These are phyloP conservation scores for Linnaemya tessellans DNA, from an alignment of 2,888 invertebrate species.

Conservation along the genomic window DNA sequence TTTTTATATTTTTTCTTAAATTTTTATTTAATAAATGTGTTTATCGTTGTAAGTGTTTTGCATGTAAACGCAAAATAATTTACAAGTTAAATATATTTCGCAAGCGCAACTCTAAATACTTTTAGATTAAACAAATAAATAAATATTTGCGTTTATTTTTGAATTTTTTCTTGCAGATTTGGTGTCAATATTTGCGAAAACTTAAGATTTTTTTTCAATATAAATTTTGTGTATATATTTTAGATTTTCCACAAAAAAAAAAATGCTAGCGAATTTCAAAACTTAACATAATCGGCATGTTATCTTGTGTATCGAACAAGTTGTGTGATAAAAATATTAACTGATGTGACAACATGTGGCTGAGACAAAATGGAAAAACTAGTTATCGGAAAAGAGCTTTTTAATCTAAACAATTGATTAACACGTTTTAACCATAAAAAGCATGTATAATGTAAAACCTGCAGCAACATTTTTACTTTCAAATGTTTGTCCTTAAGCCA, in stretches of 20 bases:
- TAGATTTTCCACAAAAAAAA: not conserved
- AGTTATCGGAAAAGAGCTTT: not conserved
- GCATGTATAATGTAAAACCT: not conserved
- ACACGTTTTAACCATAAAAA: not conserved
- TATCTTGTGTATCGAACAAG: not conserved
- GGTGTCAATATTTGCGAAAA: slow-evolving; percentile 30
- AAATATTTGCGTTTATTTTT: slow-evolving; percentile 30
- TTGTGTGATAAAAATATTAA: not conserved
- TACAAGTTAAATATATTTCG: slow-evolving; percentile 45
- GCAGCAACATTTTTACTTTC: not conserved
- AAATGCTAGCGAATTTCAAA: not conserved
- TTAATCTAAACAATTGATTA: not conserved
- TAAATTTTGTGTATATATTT: not conserved
- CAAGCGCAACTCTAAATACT: slow-evolving; percentile 42
- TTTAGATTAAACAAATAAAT: slow-evolving; percentile 36
- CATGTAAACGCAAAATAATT: slow-evolving; percentile 45
- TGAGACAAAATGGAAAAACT: not conserved
- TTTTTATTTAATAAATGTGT: slow-evolving; percentile 52
- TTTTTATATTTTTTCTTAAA: slow-evolving; percentile 40
- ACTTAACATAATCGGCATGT: not conserved
- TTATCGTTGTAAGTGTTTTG: slow-evolving; percentile 41
- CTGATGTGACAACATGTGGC: not conserved
- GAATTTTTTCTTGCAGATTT: not conserved
- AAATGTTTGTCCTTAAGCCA: not conserved
- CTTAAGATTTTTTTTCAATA: not conserved